These are phyloP conservation scores for Naso thynnoides DNA, from an alignment of 2,797 vertebrate genomes.

Conservation along the genomic window DNA sequence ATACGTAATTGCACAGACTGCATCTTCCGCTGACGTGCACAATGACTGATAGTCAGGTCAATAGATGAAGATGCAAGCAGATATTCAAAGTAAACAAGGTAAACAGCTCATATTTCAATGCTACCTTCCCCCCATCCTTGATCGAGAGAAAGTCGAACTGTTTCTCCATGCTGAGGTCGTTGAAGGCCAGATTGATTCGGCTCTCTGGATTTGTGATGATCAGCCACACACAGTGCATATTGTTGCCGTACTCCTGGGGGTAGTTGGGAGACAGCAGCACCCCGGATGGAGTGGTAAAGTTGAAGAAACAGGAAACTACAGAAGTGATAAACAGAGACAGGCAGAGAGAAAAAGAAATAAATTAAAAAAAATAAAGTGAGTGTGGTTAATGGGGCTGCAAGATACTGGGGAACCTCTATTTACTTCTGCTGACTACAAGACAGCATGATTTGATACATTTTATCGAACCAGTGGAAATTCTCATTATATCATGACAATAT, in stretches of 20 bases:
- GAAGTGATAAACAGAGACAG: slow-evolving; percentile 13
- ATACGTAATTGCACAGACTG: slow-evolving; percentile 26
- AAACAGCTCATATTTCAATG: slow-evolving; percentile 16
- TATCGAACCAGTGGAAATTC: slow-evolving; percentile 21
- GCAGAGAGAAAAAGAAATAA: slow-evolving; percentile 13
- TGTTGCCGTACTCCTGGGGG: slow-evolving; percentile 97
- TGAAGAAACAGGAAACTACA: slow-evolving; percentile 99
- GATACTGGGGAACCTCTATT: slow-evolving; percentile 24
- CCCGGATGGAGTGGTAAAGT: slow-evolving; percentile 97
- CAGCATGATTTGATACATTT: slow-evolving; percentile 16
- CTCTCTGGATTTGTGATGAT: slow-evolving; percentile 96
- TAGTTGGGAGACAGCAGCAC: slow-evolving; percentile 96
- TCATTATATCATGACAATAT: not conserved
- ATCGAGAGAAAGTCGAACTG: slow-evolving; percentile 98
- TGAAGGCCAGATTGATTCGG: slow-evolving; percentile 97
- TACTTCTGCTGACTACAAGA: slow-evolving; percentile 24
- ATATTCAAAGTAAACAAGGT: slow-evolving; percentile 26
- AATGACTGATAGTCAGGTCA: slow-evolving; percentile 21
- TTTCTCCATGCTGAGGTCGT: slow-evolving; percentile 98
- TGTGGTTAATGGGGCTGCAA: slow-evolving; percentile 21
- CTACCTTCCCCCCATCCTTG: slow-evolving; percentile 93
- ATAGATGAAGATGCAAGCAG: slow-evolving; percentile 19
- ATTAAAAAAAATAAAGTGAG: slow-evolving; percentile 39
- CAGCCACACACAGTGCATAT: slow-evolving; percentile 98
- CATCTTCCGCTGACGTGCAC: slow-evolving; percentile 16